Evolutionary conservation across 2,113 vertebrate species (phyloP).

Genomic region (Ptilonorhynchus violaceus): DNA sequence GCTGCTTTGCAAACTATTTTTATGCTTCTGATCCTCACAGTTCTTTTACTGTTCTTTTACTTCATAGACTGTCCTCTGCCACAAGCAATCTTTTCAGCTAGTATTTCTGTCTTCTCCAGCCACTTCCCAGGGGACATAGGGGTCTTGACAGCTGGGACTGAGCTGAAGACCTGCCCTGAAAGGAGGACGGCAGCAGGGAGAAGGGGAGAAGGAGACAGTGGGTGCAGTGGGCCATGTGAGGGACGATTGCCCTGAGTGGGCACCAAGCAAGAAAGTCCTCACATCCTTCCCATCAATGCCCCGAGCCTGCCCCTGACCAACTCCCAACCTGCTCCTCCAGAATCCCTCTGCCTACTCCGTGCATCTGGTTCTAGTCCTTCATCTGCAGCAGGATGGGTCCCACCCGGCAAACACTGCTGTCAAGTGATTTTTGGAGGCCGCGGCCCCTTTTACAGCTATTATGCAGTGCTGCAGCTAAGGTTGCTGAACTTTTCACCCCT

Average conservation of each 20-base stretch:
- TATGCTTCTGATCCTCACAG: fast-evolving
- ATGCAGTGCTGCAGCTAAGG: neutral
- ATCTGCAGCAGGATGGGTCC: neutral
- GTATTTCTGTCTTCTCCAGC: neutral
- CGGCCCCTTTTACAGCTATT: neutral
- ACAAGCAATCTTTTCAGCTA: neutral
- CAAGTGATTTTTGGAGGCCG: neutral
- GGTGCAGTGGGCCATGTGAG: fast-evolving
- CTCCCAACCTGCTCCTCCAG: too few relatives aligned
- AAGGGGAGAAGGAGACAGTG: neutral
- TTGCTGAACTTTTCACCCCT: neutral
- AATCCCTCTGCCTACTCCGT: neutral
- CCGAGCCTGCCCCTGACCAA: fast-evolving
- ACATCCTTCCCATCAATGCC: fast-evolving
- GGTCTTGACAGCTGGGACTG: neutral
- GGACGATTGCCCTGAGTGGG: neutral
- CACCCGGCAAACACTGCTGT: fast-evolving
- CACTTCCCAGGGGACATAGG: neutral
- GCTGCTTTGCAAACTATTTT: neutral
- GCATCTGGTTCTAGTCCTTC: neutral
- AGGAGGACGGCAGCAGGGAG: neutral
- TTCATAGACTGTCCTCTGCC: neutral
- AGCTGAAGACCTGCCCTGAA: neutral
- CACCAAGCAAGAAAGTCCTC: neutral
- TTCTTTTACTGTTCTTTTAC: neutral